Conservation (phyloP, 1,140 invertebrate species). For the Matsumurasca onukii region DNA sequence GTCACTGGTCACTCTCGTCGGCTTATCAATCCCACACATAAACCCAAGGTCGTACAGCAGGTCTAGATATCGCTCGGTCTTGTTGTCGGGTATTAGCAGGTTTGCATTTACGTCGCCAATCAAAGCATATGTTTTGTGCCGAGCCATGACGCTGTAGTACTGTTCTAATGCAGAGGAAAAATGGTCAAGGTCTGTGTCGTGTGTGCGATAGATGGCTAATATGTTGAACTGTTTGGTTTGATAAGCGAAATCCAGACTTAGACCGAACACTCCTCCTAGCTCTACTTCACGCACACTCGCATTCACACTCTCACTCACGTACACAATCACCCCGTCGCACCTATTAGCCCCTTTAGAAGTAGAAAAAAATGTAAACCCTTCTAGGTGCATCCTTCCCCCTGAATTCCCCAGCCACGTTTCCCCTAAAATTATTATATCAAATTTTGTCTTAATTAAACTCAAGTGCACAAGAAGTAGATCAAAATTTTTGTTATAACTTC, state of each 20-base stretch:
- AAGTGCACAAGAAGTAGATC: neutral
- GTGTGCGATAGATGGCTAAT: neutral
- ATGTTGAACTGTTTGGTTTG: neutral
- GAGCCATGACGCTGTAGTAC: neutral
- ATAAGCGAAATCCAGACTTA: neutral
- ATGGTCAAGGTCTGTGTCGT: neutral
- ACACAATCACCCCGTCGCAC: neutral
- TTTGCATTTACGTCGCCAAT: conserved; percentile 20
- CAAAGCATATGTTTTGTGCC: neutral
- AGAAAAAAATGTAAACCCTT: neutral
- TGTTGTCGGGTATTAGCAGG: neutral
- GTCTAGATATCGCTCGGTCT: conserved; percentile 17
- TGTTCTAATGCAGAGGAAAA: neutral
- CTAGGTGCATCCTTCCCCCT: neutral
- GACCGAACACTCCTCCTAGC: neutral
- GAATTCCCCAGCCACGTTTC: too few species aligned
- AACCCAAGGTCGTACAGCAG: conserved; percentile 6
- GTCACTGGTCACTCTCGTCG: conserved; percentile 5
- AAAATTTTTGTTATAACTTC: neutral
- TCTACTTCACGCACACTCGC: neutral
- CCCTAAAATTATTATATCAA: neutral
- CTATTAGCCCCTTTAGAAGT: neutral
- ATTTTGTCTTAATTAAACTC: neutral
- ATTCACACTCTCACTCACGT: neutral
- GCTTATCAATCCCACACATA: neutral